phyloP scores from a whole-genome alignment of 2,888 invertebrate species.

The Ectemnius cavifrons region DNA sequence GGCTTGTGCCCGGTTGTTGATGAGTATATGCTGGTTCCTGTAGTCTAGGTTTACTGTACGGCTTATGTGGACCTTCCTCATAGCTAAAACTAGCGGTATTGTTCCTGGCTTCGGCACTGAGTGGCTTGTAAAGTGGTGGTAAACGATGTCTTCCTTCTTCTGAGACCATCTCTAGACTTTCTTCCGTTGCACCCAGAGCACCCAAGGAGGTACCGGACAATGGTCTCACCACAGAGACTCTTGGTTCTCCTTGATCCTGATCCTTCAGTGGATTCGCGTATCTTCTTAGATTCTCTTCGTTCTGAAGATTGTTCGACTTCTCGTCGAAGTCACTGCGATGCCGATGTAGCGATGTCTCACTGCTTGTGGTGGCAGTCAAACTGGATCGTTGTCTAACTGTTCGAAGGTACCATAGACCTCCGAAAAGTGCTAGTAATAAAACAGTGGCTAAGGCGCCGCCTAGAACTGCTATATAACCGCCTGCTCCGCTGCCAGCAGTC shows the following conservation, averaged over 20 bases:
- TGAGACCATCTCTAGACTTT: conserved; percentile 83
- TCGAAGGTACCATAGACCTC: conserved; percentile 72
- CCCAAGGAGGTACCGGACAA: conserved; percentile 78
- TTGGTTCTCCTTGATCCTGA: conserved; percentile 80
- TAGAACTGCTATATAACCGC: conserved; percentile 71
- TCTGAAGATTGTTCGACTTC: conserved; percentile 94
- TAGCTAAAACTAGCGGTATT: conserved; percentile 84
- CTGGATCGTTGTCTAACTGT: conserved; percentile 68
- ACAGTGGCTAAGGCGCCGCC: conserved; percentile 71
- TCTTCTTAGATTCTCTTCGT: conserved; percentile 92
- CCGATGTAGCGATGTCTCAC: conserved; percentile 77
- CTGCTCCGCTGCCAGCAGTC: conserved; percentile 45
- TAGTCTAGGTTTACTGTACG: conserved; percentile 74
- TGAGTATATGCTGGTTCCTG: conserved; percentile 72
- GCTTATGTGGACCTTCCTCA: conserved; percentile 75
- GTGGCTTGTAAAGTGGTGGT: conserved; percentile 87
- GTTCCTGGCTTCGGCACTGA: conserved; percentile 90
- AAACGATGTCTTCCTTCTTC: conserved; percentile 80
- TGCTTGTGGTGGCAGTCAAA: conserved; percentile 75
- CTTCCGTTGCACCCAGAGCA: conserved; percentile 79
- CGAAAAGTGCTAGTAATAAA: conserved; percentile 68
- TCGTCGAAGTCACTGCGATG: conserved; percentile 86
- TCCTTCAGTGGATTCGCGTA: conserved; percentile 89
- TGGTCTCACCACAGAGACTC: conserved; percentile 79
- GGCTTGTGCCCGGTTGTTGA: conserved; percentile 74